Conservation (phyloP, 23 tunicate species). For the Diplosoma virens region DNA sequence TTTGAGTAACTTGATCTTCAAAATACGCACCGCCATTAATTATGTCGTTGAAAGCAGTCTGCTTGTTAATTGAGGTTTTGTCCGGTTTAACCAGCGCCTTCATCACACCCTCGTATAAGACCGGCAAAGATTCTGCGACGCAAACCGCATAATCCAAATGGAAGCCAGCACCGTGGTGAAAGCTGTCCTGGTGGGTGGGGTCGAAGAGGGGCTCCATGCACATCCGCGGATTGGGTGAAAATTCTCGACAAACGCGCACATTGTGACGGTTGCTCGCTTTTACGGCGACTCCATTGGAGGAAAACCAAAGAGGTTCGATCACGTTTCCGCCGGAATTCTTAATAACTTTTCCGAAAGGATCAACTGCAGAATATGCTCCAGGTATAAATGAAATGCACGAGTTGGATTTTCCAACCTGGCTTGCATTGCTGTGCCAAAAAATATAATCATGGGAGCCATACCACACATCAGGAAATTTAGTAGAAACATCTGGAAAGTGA, state of each 20-base stretch:
- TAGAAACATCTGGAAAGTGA: not conserved
- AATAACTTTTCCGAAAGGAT: slow-evolving; percentile 12
- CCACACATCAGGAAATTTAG: slow-evolving; percentile 7
- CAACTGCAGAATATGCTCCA: slow-evolving; percentile 11
- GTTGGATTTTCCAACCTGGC: not conserved
- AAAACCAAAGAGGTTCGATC: slow-evolving; percentile 59
- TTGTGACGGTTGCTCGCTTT: slow-evolving; percentile 45
- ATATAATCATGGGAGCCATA: slow-evolving; percentile 40
- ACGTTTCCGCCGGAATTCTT: slow-evolving; percentile 47
- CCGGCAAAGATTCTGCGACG: slow-evolving; percentile 16
- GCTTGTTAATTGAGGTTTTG: not conserved
- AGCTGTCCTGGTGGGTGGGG: slow-evolving; percentile 17
- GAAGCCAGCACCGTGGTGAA: slow-evolving; percentile 12
- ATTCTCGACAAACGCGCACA: slow-evolving; percentile 14
- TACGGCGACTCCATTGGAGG: slow-evolving; percentile 38
- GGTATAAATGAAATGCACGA: slow-evolving; percentile 37
- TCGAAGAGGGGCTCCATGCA: slow-evolving; percentile 40
- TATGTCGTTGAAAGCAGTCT: slow-evolving; percentile 4
- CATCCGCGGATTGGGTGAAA: slow-evolving; percentile 8
- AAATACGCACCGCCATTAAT: slow-evolving; percentile 34
- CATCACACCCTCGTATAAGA: slow-evolving; percentile 9
- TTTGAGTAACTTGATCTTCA: slow-evolving; percentile 18
- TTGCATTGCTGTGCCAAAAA: not conserved
- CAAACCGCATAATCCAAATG: slow-evolving; percentile 47
- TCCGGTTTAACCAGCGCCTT: slow-evolving; percentile 30